Evolutionary conservation across 2,888 invertebrate species (phyloP).

Genomic region (Dioctria rufipes): DNA sequence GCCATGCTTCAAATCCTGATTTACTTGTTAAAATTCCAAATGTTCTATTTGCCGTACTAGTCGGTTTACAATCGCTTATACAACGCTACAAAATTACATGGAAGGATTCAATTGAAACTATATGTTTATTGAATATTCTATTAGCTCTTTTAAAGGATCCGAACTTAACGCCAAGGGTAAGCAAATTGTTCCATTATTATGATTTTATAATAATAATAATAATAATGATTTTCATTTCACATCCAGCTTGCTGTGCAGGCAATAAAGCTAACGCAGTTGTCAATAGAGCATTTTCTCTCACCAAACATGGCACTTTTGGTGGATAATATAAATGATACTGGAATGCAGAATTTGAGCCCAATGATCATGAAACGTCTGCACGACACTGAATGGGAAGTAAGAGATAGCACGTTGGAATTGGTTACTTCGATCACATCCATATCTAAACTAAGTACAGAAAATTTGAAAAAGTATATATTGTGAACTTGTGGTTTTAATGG

Average conservation of each 20-base stretch:
- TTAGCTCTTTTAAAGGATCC: constrained; percentile 74
- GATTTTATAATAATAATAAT: not conserved
- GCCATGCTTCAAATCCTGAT: constrained; percentile 63
- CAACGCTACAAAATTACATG: constrained; percentile 82
- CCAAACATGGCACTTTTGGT: constrained; percentile 83
- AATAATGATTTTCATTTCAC: constrained; percentile 62
- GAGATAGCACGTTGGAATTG: constrained; percentile 84
- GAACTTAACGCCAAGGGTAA: constrained; percentile 73
- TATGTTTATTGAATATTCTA: constrained; percentile 75
- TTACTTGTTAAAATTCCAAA: constrained; percentile 71
- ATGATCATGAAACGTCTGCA: constrained; percentile 80
- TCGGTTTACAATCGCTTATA: constrained; percentile 77
- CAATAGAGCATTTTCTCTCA: constrained; percentile 82
- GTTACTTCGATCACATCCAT: constrained; percentile 80
- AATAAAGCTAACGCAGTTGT: constrained; percentile 79
- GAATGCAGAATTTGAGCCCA: constrained; percentile 78
- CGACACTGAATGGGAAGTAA: constrained; percentile 83
- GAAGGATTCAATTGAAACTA: constrained; percentile 84
- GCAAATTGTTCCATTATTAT: constrained; percentile 51
- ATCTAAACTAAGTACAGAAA: constrained; percentile 77
- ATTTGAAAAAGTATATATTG: not conserved
- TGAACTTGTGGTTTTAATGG: not conserved
- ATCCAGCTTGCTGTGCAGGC: constrained; percentile 79
- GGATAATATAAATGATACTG: constrained; percentile 77
- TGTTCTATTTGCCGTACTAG: constrained; percentile 78